Evolutionary conservation across 2,797 vertebrate genomes (phyloP).

Genomic region (Benthosema pterotum): DNA sequence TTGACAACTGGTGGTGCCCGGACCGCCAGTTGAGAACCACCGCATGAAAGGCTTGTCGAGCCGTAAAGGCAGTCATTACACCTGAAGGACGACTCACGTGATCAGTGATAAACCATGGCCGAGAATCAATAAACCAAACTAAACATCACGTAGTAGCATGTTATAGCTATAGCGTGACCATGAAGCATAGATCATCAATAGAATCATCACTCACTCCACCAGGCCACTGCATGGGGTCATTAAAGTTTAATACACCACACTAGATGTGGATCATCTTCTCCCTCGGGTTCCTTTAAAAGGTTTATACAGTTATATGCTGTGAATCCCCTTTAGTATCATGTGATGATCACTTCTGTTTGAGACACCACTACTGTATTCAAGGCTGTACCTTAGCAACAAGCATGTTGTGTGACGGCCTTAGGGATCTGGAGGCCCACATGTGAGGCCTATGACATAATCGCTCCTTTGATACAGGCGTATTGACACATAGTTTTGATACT

Average conservation of each 20-base stretch:
- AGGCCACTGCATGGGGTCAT: constrained; percentile 1
- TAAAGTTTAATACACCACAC: neutral
- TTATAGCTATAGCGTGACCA: neutral
- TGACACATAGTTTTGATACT: too few species aligned
- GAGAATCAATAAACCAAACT: too few species aligned
- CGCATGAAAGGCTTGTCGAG: too few species aligned
- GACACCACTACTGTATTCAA: neutral
- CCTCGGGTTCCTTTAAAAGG: neutral
- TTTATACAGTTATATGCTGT: too few species aligned
- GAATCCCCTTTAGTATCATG: constrained; percentile 10
- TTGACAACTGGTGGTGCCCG: too few species aligned
- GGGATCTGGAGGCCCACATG: too few species aligned
- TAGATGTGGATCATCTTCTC: neutral
- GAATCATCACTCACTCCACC: constrained; percentile 9
- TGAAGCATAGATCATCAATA: constrained; percentile 6
- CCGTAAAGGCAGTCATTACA: neutral
- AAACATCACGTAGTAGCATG: too few species aligned
- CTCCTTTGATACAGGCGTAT: too few species aligned
- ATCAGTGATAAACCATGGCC: too few species aligned
- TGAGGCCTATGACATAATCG: too few species aligned
- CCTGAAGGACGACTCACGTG: neutral
- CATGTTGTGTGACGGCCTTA: too few species aligned
- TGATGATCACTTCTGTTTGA: neutral
- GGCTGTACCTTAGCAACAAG: neutral
- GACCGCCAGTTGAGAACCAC: too few species aligned